Evolutionary conservation across 2,888 invertebrate genomes (phyloP).

Genomic region (Mythimna impura): DNA sequence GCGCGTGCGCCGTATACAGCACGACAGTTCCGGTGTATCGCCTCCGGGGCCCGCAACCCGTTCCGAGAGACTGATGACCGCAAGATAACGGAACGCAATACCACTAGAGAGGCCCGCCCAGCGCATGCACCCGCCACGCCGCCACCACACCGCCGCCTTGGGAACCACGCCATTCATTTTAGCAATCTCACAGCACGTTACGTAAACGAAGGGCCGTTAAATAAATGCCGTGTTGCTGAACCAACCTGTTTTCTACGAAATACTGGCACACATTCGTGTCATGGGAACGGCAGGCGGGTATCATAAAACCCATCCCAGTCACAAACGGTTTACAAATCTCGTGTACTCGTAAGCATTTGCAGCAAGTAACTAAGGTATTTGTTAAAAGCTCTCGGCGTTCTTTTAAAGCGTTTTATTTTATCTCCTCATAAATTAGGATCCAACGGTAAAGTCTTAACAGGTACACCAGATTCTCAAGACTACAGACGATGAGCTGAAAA

Average conservation of each 20-base stretch:
- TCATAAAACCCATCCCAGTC: conserved; percentile 56
- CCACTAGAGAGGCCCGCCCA: conserved; percentile 77
- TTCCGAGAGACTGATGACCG: conserved; percentile 86
- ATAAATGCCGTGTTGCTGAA: conserved; percentile 69
- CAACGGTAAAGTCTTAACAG: conserved; percentile 49
- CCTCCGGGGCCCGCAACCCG: conserved; percentile 81
- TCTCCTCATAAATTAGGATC: conserved; percentile 56
- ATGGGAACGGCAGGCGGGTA: conserved; percentile 58
- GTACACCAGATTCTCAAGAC: conserved; percentile 58
- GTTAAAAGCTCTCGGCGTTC: conserved; percentile 32
- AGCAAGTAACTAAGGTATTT: conserved; percentile 28
- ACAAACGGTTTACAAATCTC: conserved; percentile 38
- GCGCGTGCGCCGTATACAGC: conserved; percentile 79
- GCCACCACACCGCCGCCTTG: conserved; percentile 66
- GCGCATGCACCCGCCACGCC: conserved; percentile 66
- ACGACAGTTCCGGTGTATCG: conserved; percentile 85
- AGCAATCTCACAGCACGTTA: conserved; percentile 70
- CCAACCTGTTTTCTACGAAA: conserved; percentile 72
- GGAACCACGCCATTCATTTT: conserved; percentile 75
- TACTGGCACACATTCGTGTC: conserved; percentile 71
- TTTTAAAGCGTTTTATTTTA: conserved; percentile 50
- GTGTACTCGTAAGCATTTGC: conserved; percentile 15
- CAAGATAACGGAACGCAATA: conserved; percentile 85
- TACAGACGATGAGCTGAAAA: conserved; percentile 73
- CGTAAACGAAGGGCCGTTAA: conserved; percentile 74